Percentiles rank a stretch among this genome's conserved stretches.
Evolutionary conservation across 2,888 invertebrate genomes (phyloP).

Genomic region (Leptinotarsa haldemani): DNA sequence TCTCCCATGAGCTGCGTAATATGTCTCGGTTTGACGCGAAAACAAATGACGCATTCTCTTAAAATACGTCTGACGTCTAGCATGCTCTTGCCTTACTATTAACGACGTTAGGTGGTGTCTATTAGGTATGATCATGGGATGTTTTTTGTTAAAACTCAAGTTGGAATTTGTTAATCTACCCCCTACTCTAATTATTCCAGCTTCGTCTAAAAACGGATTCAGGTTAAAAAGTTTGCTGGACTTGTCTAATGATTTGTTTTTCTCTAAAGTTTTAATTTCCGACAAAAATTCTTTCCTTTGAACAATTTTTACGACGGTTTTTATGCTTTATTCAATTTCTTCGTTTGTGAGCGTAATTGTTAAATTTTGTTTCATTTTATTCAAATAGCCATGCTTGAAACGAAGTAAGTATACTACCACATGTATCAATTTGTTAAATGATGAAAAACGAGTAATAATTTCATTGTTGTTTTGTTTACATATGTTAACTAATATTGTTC

Average conservation of each 20-base stretch:
- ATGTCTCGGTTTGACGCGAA: slow-evolving; percentile 34
- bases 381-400: no score
- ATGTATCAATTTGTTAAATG: no score
- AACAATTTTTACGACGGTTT: no score
- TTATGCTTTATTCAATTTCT: no score
- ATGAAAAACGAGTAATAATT: no score
- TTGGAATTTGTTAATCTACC: slow-evolving; percentile 18
- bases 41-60: slow-evolving; percentile 40
- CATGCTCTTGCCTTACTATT: slow-evolving; percentile 43
- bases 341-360: no score
- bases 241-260: not conserved
- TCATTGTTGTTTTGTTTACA: not conserved
- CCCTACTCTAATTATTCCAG: slow-evolving; percentile 27
- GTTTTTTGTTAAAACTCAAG: slow-evolving; percentile 7
- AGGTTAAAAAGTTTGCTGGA: not conserved
- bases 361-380: no score
- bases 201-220: not conserved
- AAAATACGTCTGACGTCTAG: slow-evolving; percentile 21
- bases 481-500: not conserved
- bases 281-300: no score
- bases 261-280: no score
- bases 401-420: no score
- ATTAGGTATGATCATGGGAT: slow-evolving; percentile 5
- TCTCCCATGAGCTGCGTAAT: slow-evolving; percentile 49
- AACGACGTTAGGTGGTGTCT: slow-evolving; percentile 8